Percentiles rank a stretch among this genome's conserved stretches.
These are phyloP conservation scores for Pterostichus niger DNA, from an alignment of 2,888 invertebrate genomes.

Conservation along the genomic window DNA sequence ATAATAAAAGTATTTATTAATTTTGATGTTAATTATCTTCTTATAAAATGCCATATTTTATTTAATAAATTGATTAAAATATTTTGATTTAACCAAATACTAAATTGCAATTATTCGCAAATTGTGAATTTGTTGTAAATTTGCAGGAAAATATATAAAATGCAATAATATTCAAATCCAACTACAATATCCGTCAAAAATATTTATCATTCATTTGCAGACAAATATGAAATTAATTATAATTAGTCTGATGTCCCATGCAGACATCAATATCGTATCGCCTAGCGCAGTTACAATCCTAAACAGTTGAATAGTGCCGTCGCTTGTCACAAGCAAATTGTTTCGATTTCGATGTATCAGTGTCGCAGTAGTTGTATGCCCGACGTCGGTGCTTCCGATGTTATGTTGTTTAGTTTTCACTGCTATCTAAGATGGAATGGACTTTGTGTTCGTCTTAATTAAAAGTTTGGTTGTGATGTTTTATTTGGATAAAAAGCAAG, in stretches of 20 bases:
- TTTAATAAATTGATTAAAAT: too few species aligned
- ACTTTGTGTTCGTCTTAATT: not conserved
- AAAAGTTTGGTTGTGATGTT: not conserved
- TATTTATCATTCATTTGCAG: conserved; percentile 26
- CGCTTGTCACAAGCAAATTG: conserved; percentile 56
- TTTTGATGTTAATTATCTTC: too few species aligned
- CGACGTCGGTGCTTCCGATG: conserved; percentile 1
- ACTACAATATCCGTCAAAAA: conserved; percentile 19
- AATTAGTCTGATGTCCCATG: conserved; percentile 27
- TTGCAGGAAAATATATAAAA: not conserved
- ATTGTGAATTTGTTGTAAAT: too few species aligned
- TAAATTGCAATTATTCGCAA: too few species aligned
- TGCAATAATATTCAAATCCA: not conserved
- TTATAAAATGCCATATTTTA: too few species aligned
- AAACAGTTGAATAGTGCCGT: conserved; percentile 50
- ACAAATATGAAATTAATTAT: conserved; percentile 55
- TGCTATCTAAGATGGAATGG: conserved; percentile 9
- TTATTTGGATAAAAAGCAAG: too few species aligned
- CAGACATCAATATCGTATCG: conserved; percentile 35
- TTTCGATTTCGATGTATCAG: conserved; percentile 34
- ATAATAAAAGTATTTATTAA: too few species aligned
- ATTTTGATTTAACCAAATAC: too few species aligned
- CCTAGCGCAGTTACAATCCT: not conserved
- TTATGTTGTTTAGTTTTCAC: conserved; percentile 14
- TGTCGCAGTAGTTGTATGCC: not conserved